Percentiles rank a stretch among this genome's conserved stretches.
These are phyloP conservation scores for Synchiropus splendidus DNA, from an alignment of 2,113 vertebrate species.

Conservation along the genomic window DNA sequence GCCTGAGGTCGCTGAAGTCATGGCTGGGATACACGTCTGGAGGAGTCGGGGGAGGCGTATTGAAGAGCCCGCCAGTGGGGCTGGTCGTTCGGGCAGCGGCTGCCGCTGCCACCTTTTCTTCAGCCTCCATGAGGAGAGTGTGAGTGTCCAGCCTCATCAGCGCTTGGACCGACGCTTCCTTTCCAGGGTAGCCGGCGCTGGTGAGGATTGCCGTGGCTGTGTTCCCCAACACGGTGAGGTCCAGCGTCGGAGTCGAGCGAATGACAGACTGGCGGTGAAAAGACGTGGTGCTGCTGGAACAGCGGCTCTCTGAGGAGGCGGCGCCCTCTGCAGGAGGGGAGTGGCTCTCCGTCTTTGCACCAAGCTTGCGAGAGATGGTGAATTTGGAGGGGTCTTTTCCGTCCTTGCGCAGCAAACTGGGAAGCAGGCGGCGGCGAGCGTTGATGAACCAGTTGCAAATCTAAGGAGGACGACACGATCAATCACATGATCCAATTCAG, in stretches of 20 bases:
- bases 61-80: constrained; percentile 77
- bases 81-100: constrained; percentile 59
- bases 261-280: constrained; percentile 64
- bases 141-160: constrained; percentile 59
- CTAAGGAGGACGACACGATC: constrained; percentile 47
- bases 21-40: constrained; percentile 76
- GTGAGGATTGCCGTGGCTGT: constrained; percentile 65
- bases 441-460: constrained; percentile 99
- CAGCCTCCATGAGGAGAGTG: constrained; percentile 48
- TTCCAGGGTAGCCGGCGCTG: constrained; percentile 45
- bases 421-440: constrained; percentile 83
- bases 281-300: constrained; percentile 42
- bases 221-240: constrained; percentile 62
- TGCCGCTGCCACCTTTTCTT: constrained; percentile 54
- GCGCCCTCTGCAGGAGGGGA: constrained; percentile 19
- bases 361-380: constrained; percentile 84
- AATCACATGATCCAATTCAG: too few relatives aligned
- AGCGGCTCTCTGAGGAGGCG: constrained; percentile 43
- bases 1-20: constrained; percentile 86
- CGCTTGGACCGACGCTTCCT: constrained; percentile 49
- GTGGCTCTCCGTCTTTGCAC: constrained; percentile 55
- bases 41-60: constrained; percentile 82
- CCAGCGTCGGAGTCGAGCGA: constrained; percentile 49
- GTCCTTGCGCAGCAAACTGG: constrained; percentile 86
- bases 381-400: constrained; percentile 93